Percentiles rank a stretch among this genome's conserved stretches.
These are phyloP conservation scores for Microchirus variegatus DNA, from an alignment of 2,797 vertebrate species.

Conservation along the genomic window DNA sequence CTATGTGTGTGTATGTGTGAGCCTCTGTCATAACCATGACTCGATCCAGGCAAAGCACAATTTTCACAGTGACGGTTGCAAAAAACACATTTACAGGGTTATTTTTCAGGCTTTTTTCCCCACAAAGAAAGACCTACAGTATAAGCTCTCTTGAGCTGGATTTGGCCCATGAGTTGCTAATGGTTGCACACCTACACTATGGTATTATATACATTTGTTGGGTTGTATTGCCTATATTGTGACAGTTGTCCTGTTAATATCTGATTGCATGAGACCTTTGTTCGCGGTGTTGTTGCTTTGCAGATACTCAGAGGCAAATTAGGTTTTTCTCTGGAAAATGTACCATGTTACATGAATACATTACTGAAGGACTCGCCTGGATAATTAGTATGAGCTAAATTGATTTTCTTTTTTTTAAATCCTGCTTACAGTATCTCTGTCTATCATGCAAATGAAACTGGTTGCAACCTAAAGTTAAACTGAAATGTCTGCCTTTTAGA, in stretches of 20 bases:
- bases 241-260: slow-evolving; percentile 13
- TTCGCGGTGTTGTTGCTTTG: neutral
- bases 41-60: too few species aligned
- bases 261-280: slow-evolving; percentile 3
- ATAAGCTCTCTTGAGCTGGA: too few species aligned
- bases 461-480: neutral
- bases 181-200: neutral
- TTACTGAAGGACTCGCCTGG: neutral
- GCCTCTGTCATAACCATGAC: too few species aligned
- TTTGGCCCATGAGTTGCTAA: too few species aligned
- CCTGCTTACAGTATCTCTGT: neutral
- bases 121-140: too few species aligned
- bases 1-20: too few species aligned
- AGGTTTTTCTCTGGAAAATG: neutral
- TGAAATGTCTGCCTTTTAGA: neutral
- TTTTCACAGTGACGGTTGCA: too few species aligned
- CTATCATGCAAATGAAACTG: slow-evolving; percentile 5
- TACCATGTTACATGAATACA: neutral
- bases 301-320: too few species aligned
- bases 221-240: slow-evolving; percentile 15
- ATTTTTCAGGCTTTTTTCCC: too few species aligned
- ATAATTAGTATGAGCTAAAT: neutral
- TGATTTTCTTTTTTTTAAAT: neutral
- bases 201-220: neutral
- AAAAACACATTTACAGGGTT: too few species aligned